Percentiles rank a stretch among this genome's conserved stretches.
Conservation (phyloP, 2,888 invertebrate genomes). For the Prenolepis imparis region DNA sequence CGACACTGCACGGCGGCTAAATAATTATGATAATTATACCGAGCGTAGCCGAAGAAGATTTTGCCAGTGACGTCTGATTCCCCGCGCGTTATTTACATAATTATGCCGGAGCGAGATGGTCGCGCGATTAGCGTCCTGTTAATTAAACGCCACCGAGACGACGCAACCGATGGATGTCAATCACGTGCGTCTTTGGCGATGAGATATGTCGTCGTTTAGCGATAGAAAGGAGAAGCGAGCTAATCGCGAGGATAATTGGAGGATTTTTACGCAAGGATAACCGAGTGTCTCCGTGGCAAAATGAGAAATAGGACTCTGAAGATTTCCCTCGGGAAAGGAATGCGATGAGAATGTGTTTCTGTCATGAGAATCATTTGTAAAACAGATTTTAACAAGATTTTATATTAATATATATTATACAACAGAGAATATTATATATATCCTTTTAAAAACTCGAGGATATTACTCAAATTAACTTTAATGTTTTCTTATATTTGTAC, state of each 20-base stretch:
- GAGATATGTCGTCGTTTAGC: background rate
- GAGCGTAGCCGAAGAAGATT: constrained; percentile 27
- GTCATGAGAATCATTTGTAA: background rate
- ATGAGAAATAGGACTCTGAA: constrained; percentile 2
- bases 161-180: background rate
- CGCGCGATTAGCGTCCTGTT: background rate
- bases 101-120: constrained; percentile 5
- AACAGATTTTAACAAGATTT: background rate
- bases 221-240: constrained; percentile 3
- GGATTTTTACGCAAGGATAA: background rate
- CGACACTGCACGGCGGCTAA: constrained; percentile 54
- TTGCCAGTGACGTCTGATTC: constrained; percentile 17
- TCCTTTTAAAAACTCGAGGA: background rate
- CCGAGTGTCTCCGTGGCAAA: background rate
- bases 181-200: background rate
- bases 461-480: background rate
- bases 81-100: constrained; percentile 32
- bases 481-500: background rate
- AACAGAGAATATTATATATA: background rate
- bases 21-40: constrained; percentile 64
- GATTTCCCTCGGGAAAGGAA: background rate
- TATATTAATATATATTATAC: background rate
- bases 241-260: background rate
- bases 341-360: background rate
- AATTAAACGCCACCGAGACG: constrained; percentile 30